Percentiles rank a stretch among this genome's conserved stretches.
Evolutionary conservation across 2,888 invertebrate species (phyloP).

Genomic region (Heteromurus nitidus): DNA sequence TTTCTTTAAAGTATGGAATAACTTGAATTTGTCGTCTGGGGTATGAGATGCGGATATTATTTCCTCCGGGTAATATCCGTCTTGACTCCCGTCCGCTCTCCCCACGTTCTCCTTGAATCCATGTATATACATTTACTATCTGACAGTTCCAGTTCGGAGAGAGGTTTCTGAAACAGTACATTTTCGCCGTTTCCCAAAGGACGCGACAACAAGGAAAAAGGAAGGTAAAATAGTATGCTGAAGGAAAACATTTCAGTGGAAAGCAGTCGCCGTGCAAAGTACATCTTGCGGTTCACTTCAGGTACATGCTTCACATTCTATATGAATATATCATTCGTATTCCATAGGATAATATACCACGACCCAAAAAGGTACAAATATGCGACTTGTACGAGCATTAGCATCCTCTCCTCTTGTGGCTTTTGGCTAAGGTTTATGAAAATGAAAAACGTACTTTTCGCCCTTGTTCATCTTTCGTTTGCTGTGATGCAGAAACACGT

Average conservation of each 20-base stretch:
- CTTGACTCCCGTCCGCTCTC: conserved; percentile 62
- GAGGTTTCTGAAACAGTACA: conserved; percentile 46
- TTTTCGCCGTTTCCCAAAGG: conserved; percentile 61
- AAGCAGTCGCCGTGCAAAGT: conserved; percentile 17
- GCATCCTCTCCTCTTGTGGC: conserved; percentile 18
- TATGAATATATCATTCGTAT: not conserved
- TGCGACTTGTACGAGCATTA: not conserved
- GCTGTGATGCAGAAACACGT: conserved; percentile 35
- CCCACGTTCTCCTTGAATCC: too few relatives aligned
- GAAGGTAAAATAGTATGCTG: conserved; percentile 23
- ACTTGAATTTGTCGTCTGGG: conserved; percentile 63
- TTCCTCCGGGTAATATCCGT: conserved; percentile 67
- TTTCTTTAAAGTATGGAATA: conserved; percentile 42
- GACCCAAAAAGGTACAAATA: not conserved
- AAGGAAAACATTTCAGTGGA: conserved; percentile 23
- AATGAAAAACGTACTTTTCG: conserved; percentile 63
- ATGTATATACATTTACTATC: conserved; percentile 17
- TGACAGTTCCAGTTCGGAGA: not conserved
- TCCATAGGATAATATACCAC: not conserved
- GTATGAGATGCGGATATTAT: conserved; percentile 64
- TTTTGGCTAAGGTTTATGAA: conserved; percentile 59
- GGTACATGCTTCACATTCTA: too few relatives aligned
- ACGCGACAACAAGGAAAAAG: conserved; percentile 51
- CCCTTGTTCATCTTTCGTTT: conserved; percentile 53
- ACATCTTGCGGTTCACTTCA: conserved; percentile 42